Evolutionary conservation across 1,140 invertebrate genomes (phyloP).

Genomic region (Mamestra configurata): DNA sequence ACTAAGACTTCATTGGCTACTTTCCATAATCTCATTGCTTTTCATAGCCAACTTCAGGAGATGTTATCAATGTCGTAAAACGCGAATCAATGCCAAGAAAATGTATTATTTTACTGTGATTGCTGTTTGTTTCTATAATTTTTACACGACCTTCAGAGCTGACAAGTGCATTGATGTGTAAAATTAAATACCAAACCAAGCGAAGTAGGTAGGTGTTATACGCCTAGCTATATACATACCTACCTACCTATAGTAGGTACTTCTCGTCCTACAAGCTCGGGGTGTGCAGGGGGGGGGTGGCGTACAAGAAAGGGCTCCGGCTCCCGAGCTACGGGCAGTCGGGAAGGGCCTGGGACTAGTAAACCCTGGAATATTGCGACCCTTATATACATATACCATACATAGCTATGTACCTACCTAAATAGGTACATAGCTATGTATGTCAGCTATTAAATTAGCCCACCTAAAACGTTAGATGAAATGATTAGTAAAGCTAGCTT

Average conservation of each 20-base stretch:
- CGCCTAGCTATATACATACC: conserved; percentile 16
- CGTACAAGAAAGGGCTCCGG: conserved; percentile 45
- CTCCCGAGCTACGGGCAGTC: conserved; percentile 51
- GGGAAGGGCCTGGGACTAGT: conserved; percentile 55
- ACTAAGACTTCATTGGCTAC: conserved; percentile 54
- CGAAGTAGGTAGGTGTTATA: conserved; percentile 24
- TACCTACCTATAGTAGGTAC: conserved; percentile 13
- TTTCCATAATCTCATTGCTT: conserved; percentile 57
- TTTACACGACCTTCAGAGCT: conserved; percentile 21
- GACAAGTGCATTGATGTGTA: conserved; percentile 12
- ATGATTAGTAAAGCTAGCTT: too few species aligned
- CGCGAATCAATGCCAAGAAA: conserved; percentile 48
- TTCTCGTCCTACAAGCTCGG: conserved; percentile 28
- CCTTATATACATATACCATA: conserved; percentile 2
- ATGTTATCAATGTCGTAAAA: conserved; percentile 56
- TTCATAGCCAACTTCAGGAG: conserved; percentile 45
- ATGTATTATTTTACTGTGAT: conserved; percentile 42
- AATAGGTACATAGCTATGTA: neutral
- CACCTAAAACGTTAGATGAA: neutral
- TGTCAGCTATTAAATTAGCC: too few species aligned
- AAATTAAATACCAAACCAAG: neutral
- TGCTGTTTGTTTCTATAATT: conserved; percentile 40
- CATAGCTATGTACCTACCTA: neutral
- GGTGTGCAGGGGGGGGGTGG: conserved; percentile 29
- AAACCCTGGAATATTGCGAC: conserved; percentile 35